Evolutionary conservation across 2,113 vertebrate genomes (phyloP).

Genomic region (Peromyscus maniculatus): DNA sequence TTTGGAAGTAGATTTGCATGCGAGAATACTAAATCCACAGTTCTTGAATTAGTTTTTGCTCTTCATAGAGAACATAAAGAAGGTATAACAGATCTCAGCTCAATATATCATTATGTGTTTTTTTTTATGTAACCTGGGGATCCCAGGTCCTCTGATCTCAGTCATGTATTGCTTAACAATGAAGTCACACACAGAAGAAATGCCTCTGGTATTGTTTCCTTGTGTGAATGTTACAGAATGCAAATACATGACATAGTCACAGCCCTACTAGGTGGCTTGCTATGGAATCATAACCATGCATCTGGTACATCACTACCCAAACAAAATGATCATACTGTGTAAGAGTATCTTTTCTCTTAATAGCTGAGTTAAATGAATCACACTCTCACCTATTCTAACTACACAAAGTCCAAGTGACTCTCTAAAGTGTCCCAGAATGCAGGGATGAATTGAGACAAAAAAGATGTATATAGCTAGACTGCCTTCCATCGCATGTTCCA

Average conservation of each 20-base stretch:
- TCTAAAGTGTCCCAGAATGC: not conserved
- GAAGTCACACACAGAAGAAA: not conserved
- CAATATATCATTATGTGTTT: not conserved
- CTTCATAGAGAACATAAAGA: not conserved
- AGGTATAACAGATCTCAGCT: not conserved
- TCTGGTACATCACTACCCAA: fast-evolving
- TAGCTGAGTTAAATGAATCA: not conserved
- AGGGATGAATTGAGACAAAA: not conserved
- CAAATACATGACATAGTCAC: not conserved
- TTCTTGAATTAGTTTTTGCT: not conserved
- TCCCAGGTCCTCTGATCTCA: not conserved
- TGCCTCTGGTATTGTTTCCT: not conserved
- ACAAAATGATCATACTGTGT: no score
- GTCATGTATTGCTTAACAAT: not conserved
- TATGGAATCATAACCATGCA: not conserved
- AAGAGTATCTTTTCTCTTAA: not conserved
- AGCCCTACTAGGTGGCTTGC: not conserved
- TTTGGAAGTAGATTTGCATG: not conserved
- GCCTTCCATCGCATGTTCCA: not conserved
- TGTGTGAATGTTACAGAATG: not conserved
- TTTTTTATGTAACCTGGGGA: not conserved
- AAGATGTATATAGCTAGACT: no score
- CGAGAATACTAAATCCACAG: not conserved
- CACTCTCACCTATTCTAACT: not conserved
- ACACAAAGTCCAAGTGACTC: not conserved